These are phyloP conservation scores for Sandelia bainsii DNA, from an alignment of 2,797 vertebrate genomes.

Conservation along the genomic window DNA sequence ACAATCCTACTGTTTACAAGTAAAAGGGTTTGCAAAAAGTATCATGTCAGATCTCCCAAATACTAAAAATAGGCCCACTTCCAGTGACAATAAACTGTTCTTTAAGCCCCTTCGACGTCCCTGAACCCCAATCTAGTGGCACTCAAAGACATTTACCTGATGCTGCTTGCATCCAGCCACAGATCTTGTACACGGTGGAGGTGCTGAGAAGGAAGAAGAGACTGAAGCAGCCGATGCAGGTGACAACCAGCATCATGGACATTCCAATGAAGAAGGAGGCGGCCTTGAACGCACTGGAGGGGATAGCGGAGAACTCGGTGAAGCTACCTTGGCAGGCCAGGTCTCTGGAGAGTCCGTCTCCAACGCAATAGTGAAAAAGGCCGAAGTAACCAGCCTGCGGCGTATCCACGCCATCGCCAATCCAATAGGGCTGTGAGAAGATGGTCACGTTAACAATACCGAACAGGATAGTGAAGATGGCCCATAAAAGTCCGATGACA, in stretches of 20 bases:
- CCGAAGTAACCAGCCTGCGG: conserved; percentile 97
- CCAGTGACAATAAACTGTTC: no score
- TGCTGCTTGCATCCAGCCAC: conserved; percentile 96
- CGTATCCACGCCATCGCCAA: conserved; percentile 95
- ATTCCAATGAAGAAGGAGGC: conserved; percentile 96
- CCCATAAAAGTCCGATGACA: conserved; percentile 96
- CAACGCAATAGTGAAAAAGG: conserved; percentile 95
- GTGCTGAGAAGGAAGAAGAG: conserved; percentile 99
- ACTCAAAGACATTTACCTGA: conserved; percentile 85
- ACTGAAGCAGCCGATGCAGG: conserved; percentile 94
- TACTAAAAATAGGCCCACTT: not conserved
- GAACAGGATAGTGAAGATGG: conserved; percentile 97
- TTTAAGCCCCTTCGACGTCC: no score
- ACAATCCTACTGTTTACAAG: not conserved
- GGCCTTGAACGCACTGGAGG: conserved; percentile 95
- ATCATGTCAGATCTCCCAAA: not conserved
- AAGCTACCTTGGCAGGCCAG: conserved; percentile 94
- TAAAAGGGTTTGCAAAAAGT: not conserved
- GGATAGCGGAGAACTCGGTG: conserved; percentile 94
- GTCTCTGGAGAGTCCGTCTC: conserved; percentile 91
- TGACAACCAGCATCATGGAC: conserved; percentile 96
- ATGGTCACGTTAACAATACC: conserved; percentile 96
- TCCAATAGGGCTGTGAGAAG: conserved; percentile 98
- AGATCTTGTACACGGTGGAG: conserved; percentile 98
- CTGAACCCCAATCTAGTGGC: no score